Conservation (phyloP, 2,113 vertebrate species). For the Ictalurus furcatus region DNA sequence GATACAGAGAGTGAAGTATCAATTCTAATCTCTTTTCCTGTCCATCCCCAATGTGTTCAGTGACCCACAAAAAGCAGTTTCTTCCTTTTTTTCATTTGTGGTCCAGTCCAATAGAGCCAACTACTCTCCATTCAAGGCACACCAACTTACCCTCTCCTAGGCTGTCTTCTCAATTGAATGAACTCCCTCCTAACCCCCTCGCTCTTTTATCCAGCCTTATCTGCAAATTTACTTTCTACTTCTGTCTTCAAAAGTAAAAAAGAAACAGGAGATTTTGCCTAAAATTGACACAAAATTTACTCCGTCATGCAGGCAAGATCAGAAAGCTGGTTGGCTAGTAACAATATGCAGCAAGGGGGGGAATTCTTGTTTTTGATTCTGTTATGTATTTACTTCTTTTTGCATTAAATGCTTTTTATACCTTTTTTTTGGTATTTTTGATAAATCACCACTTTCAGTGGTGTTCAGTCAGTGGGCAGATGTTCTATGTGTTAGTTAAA, state of each 20-base stretch:
- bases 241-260: slow-evolving; percentile 49
- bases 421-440: neutral
- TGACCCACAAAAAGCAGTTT: neutral
- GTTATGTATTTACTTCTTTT: slow-evolving; percentile 51
- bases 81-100: slow-evolving; percentile 9
- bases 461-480: neutral
- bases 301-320: slow-evolving; percentile 50
- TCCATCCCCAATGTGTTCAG: slow-evolving; percentile 1
- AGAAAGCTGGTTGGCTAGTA: slow-evolving; percentile 70
- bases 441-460: neutral
- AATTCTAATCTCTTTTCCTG: neutral
- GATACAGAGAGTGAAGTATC: neutral
- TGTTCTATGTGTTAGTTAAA: neutral
- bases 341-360: slow-evolving; percentile 58
- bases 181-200: slow-evolving; percentile 51
- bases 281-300: slow-evolving; percentile 41
- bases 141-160: slow-evolving; percentile 59
- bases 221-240: slow-evolving; percentile 27
- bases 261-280: slow-evolving; percentile 39
- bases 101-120: slow-evolving; percentile 38
- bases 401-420: neutral
- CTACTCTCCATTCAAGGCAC: slow-evolving; percentile 69
- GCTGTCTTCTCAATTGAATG: slow-evolving; percentile 35
- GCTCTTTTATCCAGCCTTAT: neutral
- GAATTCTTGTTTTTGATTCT: slow-evolving; percentile 56